Conservation (phyloP, 2,113 vertebrate species). For the Hiodon tergisus region DNA sequence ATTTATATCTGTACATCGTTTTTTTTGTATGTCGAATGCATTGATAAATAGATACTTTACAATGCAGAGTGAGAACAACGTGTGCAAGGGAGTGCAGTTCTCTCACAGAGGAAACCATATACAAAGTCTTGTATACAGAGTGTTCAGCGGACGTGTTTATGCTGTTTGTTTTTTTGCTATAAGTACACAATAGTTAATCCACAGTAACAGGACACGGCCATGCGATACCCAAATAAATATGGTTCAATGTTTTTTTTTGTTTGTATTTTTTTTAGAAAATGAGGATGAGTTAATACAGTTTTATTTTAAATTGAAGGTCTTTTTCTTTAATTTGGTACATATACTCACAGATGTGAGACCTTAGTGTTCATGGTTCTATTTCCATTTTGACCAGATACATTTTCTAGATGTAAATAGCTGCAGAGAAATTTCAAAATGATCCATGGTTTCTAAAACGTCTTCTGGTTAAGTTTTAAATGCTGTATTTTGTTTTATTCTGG, state of each 20-base stretch:
- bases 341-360: constrained; percentile 40
- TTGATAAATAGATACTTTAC: constrained; percentile 39
- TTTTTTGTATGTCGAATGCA: constrained; percentile 18
- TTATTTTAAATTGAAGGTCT: neutral
- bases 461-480: constrained; percentile 46
- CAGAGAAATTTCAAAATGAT: constrained; percentile 57
- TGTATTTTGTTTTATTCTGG: constrained; percentile 41
- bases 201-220: constrained; percentile 65
- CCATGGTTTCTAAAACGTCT: constrained; percentile 50
- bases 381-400: constrained; percentile 47
- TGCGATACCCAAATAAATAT: constrained; percentile 56
- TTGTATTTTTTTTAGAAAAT: constrained; percentile 46
- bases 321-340: constrained; percentile 43
- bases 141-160: constrained; percentile 43
- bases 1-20: constrained; percentile 71
- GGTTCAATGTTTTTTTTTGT: constrained; percentile 45
- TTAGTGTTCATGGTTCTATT: constrained; percentile 17
- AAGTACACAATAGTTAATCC: constrained; percentile 67
- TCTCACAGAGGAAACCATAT: constrained; percentile 22
- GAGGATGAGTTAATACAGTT: constrained; percentile 6
- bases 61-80: constrained; percentile 39
- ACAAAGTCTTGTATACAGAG: constrained; percentile 37
- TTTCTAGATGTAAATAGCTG: constrained; percentile 66
- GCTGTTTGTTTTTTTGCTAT: constrained; percentile 44
- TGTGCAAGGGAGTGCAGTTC: constrained; percentile 22